Evolutionary conservation across 2,888 invertebrate genomes (phyloP).

Genomic region (Microchrysa polita): DNA sequence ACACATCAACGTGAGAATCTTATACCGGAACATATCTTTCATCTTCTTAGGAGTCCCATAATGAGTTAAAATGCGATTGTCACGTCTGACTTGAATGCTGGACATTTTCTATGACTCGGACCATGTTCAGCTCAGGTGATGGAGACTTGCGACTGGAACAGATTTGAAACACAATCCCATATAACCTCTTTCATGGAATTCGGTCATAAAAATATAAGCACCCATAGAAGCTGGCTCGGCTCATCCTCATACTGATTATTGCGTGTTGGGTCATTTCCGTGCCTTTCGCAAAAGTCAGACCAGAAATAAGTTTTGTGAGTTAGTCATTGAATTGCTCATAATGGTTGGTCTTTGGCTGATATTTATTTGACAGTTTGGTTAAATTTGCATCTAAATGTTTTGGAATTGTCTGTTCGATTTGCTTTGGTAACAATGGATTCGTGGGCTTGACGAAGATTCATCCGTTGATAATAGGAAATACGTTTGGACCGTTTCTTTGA

Average conservation of each 20-base stretch:
- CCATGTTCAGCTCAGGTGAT: neutral
- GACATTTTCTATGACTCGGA: neutral
- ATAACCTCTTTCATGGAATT: constrained; percentile 2
- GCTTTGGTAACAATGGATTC: too few relatives aligned
- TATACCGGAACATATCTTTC: neutral
- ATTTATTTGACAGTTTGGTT: constrained; percentile 30
- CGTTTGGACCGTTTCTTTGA: too few relatives aligned
- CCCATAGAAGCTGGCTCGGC: neutral
- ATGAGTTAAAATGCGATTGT: constrained; percentile 1
- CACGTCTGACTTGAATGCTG: neutral
- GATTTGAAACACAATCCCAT: neutral
- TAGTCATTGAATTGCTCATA: constrained; percentile 16
- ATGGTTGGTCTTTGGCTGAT: constrained; percentile 13
- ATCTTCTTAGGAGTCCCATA: neutral
- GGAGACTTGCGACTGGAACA: neutral
- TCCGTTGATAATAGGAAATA: too few relatives aligned
- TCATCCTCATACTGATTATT: neutral
- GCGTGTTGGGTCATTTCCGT: too few relatives aligned
- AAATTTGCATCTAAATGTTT: constrained; percentile 40
- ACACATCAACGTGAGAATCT: constrained; percentile 27
- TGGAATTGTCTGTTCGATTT: constrained; percentile 24
- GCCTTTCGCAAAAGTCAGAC: too few relatives aligned
- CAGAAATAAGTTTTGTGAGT: neutral
- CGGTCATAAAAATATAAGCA: constrained; percentile 10
- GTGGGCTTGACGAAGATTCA: too few relatives aligned